Evolutionary conservation across 2,888 invertebrate species (phyloP).

Genomic region (Drosophila gaucha): DNA sequence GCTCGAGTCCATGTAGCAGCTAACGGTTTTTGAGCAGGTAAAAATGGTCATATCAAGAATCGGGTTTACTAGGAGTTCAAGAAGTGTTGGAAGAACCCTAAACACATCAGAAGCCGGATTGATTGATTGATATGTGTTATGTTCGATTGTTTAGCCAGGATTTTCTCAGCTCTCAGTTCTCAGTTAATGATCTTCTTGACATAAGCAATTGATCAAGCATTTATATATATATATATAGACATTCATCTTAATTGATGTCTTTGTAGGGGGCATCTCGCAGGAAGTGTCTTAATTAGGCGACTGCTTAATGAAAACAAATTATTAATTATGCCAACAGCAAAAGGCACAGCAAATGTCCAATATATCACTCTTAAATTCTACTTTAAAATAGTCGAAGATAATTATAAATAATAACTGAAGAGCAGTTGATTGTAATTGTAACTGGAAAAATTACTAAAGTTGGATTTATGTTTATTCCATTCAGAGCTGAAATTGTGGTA

Average conservation of each 20-base stretch:
- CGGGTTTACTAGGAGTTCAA: constrained; percentile 8
- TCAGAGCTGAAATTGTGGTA: background rate
- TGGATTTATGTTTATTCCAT: background rate
- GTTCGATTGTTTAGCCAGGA: constrained; percentile 13
- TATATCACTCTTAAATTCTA: constrained; percentile 19
- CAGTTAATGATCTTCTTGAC: constrained; percentile 5
- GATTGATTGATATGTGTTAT: constrained; percentile 51
- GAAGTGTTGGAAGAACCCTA: constrained; percentile 29
- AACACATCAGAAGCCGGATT: background rate
- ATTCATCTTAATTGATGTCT: constrained; percentile 70
- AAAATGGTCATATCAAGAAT: constrained; percentile 1
- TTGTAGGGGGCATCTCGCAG: constrained; percentile 6
- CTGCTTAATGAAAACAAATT: constrained; percentile 48
- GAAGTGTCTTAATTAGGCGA: constrained; percentile 43
- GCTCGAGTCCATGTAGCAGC: constrained; percentile 58
- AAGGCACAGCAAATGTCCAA: constrained; percentile 5
- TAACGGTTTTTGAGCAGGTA: background rate
- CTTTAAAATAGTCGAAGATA: background rate
- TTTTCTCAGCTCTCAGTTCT: constrained; percentile 4
- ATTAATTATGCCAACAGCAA: constrained; percentile 26
- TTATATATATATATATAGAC: constrained; percentile 23
- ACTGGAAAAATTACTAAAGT: background rate
- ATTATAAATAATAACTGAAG: background rate
- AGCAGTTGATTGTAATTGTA: background rate
- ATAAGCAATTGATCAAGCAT: constrained; percentile 11